Base-by-base conservation (phyloP, 37 sponge, comb jelly and placozoan species). In the Cladorhizidae sp. region DNA sequence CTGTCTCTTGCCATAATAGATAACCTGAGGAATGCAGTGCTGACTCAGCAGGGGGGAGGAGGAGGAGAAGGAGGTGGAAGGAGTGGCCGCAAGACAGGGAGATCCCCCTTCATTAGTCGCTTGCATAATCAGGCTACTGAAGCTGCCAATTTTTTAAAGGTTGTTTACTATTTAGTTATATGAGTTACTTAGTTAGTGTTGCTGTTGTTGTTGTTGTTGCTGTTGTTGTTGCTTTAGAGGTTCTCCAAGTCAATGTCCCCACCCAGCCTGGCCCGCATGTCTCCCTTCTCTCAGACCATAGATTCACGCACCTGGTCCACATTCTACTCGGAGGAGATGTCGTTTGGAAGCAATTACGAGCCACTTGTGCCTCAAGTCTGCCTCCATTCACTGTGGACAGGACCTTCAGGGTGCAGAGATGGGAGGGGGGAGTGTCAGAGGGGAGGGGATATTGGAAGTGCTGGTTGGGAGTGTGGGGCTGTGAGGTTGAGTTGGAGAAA, bases 281-380 rank as follows among this genome's bases (percentile, higher is more conserved):
- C 91, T 21, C 80, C 86, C 38, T 85, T 81, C 72, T 69, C 76
- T 28, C 78, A 75, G 64, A 76, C 83, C 0, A 64, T 81, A 65
- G 73, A 85, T 74, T 85, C 86, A 25, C 81, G 73, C 28, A 86
- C 92, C 22, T 86, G 87, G 87, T 83, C 84, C 42, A 86, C 92
- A 56, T 75, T 87, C 49, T 91, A 81, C 84, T 83, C 85, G 8
- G 91, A 86, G 55, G 87, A 82, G 67, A 2, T 80, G 20, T 82
- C 87, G 25, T 73, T 90, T 62, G 86, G 86, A 0, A 63, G 64
- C 26, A 57, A 40, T 5, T 70, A 78, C 1, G 86, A 90, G 32
- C 86, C 90, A 2, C 76, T 90, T 0, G 28, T 90, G 33, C 91
- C 91, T 33, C 86, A 90, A 56, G 55, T 64, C 36, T 90, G 91